phyloP scores from a whole-genome alignment of 2,888 invertebrate species.

The Carterocephalus palaemon region DNA sequence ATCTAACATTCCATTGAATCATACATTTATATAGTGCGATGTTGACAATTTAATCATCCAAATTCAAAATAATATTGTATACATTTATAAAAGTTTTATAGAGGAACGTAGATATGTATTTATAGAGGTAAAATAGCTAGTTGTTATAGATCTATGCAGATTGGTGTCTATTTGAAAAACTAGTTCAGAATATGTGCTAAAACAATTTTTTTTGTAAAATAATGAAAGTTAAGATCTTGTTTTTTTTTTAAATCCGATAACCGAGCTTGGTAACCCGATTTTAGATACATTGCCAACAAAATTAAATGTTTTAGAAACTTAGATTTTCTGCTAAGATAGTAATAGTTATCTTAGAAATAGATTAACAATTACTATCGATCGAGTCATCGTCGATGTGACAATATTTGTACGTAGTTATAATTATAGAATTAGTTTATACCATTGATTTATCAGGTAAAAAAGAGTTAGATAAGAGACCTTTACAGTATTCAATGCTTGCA shows the following conservation, averaged over 20 bases:
- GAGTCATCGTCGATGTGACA: conserved; percentile 1
- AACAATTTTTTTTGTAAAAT: conserved; percentile 30
- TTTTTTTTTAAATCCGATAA: conserved; percentile 33
- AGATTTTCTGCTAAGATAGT: conserved; percentile 38
- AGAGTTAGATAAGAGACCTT: too few species aligned
- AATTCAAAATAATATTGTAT: conserved; percentile 57
- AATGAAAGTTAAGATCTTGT: conserved; percentile 24
- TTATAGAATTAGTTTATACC: too few species aligned
- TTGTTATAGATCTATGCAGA: conserved; percentile 57
- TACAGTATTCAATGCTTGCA: too few species aligned
- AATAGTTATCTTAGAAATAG: conserved; percentile 29
- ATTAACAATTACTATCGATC: conserved; percentile 4
- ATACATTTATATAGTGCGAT: conserved; percentile 54
- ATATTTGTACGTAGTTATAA: too few species aligned
- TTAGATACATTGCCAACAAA: conserved; percentile 54
- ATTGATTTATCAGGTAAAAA: too few species aligned
- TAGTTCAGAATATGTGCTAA: conserved; percentile 42
- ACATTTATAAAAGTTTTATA: conserved; percentile 72
- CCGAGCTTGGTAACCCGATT: conserved; percentile 66
- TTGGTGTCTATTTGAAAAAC: conserved; percentile 48
- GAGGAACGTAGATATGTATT: conserved; percentile 38
- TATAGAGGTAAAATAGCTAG: conserved; percentile 34
- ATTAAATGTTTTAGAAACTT: conserved; percentile 30
- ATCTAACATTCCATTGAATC: conserved; percentile 49
- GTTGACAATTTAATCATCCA: conserved; percentile 45